phyloP scores from a whole-genome alignment of 2,113 vertebrate genomes.

The Nannospalax galili region DNA sequence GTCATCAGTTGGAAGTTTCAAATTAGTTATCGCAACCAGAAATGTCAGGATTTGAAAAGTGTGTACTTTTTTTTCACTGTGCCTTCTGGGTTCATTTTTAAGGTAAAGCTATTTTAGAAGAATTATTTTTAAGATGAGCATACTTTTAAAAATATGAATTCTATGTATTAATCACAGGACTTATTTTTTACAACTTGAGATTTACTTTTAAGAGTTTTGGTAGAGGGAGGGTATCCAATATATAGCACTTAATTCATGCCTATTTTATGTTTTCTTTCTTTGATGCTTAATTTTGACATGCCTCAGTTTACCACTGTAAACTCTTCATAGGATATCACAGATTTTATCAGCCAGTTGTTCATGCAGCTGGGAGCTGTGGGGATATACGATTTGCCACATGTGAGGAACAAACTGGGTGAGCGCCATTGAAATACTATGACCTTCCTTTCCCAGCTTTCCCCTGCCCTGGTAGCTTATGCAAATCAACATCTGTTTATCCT shows the following conservation, averaged over 20 bases:
- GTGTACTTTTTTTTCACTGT: not conserved
- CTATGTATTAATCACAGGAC: not conserved
- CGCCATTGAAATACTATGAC: conserved; percentile 33
- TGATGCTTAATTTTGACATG: conserved; percentile 40
- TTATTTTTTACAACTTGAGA: not conserved
- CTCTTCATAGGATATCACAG: conserved; percentile 65
- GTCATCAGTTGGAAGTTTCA: not conserved
- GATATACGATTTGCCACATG: conserved; percentile 70
- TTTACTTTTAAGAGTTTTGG: not conserved
- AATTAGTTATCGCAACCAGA: not conserved
- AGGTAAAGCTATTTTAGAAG: not conserved
- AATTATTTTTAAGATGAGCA: not conserved
- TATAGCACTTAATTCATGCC: not conserved
- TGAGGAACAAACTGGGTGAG: conserved; percentile 72
- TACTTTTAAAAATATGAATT: not conserved
- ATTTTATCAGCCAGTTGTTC: conserved; percentile 77
- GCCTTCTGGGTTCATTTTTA: conserved; percentile 41
- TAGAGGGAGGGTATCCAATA: not conserved
- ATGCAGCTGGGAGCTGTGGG: conserved; percentile 70
- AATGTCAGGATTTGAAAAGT: not conserved
- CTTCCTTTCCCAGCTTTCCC: conserved; percentile 17
- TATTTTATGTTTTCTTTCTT: conserved; percentile 24
- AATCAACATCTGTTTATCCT: not conserved
- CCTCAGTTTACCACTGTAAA: conserved; percentile 68
- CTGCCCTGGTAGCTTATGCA: conserved; percentile 45